These are phyloP conservation scores for Echiichthys vipera DNA, from an alignment of 2,797 vertebrate species.

Conservation along the genomic window DNA sequence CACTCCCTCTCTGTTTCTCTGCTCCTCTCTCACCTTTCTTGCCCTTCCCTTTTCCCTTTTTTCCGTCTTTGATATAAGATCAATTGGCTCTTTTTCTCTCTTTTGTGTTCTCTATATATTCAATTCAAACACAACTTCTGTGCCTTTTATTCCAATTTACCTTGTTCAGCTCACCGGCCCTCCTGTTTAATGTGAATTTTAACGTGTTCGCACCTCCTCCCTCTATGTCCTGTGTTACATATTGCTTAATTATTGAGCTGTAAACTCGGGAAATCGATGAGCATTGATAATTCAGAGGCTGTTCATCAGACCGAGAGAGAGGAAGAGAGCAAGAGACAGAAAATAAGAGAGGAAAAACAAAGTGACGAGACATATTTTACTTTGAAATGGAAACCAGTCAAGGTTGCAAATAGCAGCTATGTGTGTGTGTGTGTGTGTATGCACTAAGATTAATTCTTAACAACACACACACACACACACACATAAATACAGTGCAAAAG, in stretches of 20 bases:
- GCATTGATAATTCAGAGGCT: slow-evolving; percentile 44
- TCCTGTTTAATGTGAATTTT: neutral
- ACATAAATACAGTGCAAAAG: neutral
- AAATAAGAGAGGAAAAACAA: too few species aligned
- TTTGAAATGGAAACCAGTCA: neutral
- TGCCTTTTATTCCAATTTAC: too few species aligned
- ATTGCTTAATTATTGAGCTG: slow-evolving; percentile 28
- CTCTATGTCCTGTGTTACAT: slow-evolving; percentile 10
- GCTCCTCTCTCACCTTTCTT: slow-evolving; percentile 4
- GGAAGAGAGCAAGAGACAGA: neutral
- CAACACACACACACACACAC: neutral
- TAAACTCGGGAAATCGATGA: slow-evolving; percentile 11
- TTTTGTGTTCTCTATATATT: neutral
- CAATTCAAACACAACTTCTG: too few species aligned
- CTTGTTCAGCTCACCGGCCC: neutral
- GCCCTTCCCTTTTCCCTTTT: slow-evolving; percentile 1
- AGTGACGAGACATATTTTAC: slow-evolving; percentile 1
- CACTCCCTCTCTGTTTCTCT: neutral
- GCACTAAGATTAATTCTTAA: neutral
- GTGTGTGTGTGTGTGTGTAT: neutral
- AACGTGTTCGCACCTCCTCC: neutral
- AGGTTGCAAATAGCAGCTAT: slow-evolving; percentile 8
- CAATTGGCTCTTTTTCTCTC: slow-evolving; percentile 1
- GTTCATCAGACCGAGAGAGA: neutral
- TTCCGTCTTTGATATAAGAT: too few species aligned